phyloP scores from a whole-genome alignment of 2,113 vertebrate genomes.

The Rallus limicola region DNA sequence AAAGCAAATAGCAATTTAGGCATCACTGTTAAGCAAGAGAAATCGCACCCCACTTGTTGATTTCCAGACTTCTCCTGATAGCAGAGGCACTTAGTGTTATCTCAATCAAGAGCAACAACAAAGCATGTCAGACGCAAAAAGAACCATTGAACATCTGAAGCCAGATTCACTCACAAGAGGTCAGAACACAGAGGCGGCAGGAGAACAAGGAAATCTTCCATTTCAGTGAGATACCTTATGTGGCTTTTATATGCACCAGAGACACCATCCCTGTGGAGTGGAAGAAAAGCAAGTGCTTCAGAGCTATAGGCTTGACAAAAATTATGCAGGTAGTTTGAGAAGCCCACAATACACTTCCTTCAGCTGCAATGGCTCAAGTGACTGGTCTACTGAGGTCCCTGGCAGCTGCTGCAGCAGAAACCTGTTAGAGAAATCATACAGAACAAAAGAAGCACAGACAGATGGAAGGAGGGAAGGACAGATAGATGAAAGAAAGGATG shows the following conservation, averaged over 20 bases:
- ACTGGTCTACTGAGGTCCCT: neutral
- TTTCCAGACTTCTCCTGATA: neutral
- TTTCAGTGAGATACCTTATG: neutral
- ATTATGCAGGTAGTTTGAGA: neutral
- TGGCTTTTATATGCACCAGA: neutral
- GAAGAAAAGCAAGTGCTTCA: neutral
- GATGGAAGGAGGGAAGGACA: neutral
- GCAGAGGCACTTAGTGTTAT: neutral
- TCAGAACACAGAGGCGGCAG: neutral
- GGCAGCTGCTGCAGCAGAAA: neutral
- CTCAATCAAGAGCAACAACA: conserved; percentile 23
- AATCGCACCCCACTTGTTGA: conserved; percentile 34
- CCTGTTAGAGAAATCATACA: neutral
- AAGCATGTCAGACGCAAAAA: conserved; percentile 8
- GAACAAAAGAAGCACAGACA: neutral
- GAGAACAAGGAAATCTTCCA: neutral
- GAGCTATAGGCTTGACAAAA: neutral
- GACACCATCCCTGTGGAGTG: neutral
- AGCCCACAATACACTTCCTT: neutral
- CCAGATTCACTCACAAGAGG: neutral
- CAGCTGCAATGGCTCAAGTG: neutral
- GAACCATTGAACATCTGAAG: neutral
- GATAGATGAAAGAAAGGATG: neutral
- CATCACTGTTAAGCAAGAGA: conserved; percentile 43
- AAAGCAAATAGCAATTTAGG: conserved; percentile 54